Evolutionary conservation across 2,888 invertebrate species (phyloP).

Genomic region (Beris chalybata): DNA sequence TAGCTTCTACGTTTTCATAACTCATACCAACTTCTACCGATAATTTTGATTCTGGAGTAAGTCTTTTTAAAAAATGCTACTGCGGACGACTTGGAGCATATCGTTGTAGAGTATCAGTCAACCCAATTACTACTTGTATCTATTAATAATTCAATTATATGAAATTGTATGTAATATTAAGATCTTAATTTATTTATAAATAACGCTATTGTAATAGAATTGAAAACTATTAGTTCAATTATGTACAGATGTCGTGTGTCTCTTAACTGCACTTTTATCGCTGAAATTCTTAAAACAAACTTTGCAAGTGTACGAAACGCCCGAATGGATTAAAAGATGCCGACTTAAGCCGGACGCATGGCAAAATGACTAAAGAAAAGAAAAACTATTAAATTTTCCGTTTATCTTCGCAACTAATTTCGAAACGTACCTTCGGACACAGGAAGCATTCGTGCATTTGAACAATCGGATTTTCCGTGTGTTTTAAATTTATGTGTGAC

Average conservation of each 20-base stretch:
- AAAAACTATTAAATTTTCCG: background rate
- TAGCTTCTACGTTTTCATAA: too few species aligned
- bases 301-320: conserved; percentile 65
- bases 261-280: conserved; percentile 70
- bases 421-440: conserved; percentile 60
- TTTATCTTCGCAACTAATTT: background rate
- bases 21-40: too few species aligned
- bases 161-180: background rate
- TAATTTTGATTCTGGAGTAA: too few species aligned
- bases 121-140: too few species aligned
- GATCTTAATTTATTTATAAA: background rate
- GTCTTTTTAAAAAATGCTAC: too few species aligned
- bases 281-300: conserved; percentile 69
- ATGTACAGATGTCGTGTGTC: conserved; percentile 60
- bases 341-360: conserved; percentile 69
- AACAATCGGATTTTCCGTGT: conserved; percentile 62
- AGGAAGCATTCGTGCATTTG: conserved; percentile 68
- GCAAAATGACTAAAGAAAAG: conserved; percentile 46
- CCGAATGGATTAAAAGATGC: conserved; percentile 67
- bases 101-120: too few species aligned
- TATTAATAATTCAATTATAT: too few species aligned
- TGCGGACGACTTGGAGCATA: too few species aligned
- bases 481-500: conserved; percentile 63
- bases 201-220: background rate
- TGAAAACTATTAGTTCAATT: background rate